Percentiles rank a stretch among this genome's conserved stretches.
Evolutionary conservation across 2,113 vertebrate genomes (phyloP).

Genomic region (Neotoma lepida): DNA sequence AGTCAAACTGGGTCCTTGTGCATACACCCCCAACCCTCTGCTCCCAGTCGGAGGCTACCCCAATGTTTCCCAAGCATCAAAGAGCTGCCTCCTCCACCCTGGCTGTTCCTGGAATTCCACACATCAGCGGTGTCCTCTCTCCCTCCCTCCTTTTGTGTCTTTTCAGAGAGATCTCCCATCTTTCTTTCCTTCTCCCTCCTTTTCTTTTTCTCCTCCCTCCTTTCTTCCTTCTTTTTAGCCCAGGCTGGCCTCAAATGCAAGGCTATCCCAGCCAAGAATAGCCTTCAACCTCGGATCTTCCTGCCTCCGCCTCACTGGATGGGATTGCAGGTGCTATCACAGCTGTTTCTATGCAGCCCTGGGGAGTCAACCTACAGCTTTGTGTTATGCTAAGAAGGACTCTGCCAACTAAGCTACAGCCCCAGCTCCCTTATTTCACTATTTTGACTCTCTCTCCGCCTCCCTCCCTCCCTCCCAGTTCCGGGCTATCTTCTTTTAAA

Average conservation of each 20-base stretch:
- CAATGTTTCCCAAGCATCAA: accelerated
- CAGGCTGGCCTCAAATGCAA: neutral
- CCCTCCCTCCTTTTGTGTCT: neutral
- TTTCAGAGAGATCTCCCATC: neutral
- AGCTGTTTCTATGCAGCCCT: neutral
- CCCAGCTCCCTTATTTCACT: neutral
- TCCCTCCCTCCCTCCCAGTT: neutral
- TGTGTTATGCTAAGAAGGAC: neutral
- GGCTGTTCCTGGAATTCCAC: neutral
- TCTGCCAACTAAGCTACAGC: neutral
- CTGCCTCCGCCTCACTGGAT: neutral
- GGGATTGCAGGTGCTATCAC: neutral
- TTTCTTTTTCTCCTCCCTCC: no score
- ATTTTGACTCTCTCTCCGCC: no score
- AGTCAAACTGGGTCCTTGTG: neutral
- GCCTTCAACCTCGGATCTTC: neutral
- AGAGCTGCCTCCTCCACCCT: neutral
- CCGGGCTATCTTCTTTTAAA: neutral
- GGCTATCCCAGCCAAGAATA: neutral
- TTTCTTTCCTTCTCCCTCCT: neutral
- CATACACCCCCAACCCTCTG: accelerated
- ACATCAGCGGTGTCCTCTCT: neutral
- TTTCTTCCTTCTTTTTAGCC: neutral
- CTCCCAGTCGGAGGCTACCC: accelerated
- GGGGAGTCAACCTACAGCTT: neutral